Base-by-base conservation (phyloP, 2,888 invertebrate genomes). In the Plusia festucae region DNA sequence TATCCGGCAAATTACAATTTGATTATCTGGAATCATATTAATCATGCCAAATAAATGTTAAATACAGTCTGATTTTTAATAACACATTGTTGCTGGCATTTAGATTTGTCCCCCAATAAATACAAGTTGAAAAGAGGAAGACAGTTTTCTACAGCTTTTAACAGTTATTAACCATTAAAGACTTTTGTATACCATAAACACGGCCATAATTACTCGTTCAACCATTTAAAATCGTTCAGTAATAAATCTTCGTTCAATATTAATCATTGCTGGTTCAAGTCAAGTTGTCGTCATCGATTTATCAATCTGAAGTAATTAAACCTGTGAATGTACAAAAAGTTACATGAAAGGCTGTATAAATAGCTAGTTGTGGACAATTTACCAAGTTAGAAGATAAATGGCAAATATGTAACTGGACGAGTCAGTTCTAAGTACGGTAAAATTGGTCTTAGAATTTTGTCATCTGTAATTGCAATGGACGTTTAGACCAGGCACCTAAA, bases 251-350 rank as follows among this genome's bases (percentile, higher is more conserved):
- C n/a, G 20, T 5, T 49, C 2, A 20, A 18, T 20, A 49, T 20
- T 49, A 49, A 20, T 49, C 46, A 49, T 46, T 46, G 11, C 18
- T 20, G 34, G 34, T 4, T 20, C n/a, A 67, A 49, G 58, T 73
- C 56, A 66, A 44, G 53, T n/a, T 57, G 67, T 66, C 68, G 51
- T 57, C 60, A 60, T 60, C 49, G 57, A 73, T 57, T 67, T 18
- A 54, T 70, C 57, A 60, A 22, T 46, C 27, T 15, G n/a, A n/a
- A 51, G 49, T 60, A 53, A 49, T 53, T 52, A 40, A 16, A 13
- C 56, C 34, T 44, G 15, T 11, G 56, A 46, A 30, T 57, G 22
- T 20, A 30, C 55, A 73, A 70, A 73, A 61, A 60, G 11, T 53
- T 24, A 44, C 67, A 55, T 32, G 49, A 15, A 22, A 11, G 20